phyloP scores from a whole-genome alignment of 2,888 invertebrate genomes.

The Synergus gifuensis region DNA sequence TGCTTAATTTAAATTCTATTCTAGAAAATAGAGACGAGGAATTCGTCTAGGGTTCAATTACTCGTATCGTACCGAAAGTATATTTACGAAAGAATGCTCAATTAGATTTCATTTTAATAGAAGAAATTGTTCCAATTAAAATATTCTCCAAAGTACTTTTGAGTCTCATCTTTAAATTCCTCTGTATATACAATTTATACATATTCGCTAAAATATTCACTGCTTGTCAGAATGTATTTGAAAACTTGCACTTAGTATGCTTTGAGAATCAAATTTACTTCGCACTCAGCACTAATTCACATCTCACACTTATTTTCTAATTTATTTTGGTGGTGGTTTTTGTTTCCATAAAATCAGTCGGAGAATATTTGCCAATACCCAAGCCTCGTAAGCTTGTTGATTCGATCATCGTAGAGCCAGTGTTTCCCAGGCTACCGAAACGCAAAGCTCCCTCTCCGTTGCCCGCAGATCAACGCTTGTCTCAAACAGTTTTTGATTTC shows the following conservation, averaged over 20 bases:
- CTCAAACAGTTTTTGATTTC: slow-evolving; percentile 2
- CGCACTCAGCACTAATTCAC: slow-evolving; percentile 12
- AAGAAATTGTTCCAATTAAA: slow-evolving; percentile 42
- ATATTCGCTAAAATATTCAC: not conserved
- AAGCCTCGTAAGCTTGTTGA: slow-evolving; percentile 64
- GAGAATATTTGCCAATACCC: slow-evolving; percentile 66
- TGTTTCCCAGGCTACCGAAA: slow-evolving; percentile 47
- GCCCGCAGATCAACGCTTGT: slow-evolving; percentile 15
- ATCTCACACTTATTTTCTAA: slow-evolving; percentile 44
- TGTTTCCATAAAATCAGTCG: slow-evolving; percentile 56
- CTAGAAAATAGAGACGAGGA: slow-evolving; percentile 78
- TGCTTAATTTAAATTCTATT: slow-evolving; percentile 78
- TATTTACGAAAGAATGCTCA: not conserved
- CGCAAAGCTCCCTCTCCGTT: slow-evolving; percentile 43
- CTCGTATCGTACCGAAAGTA: slow-evolving; percentile 36
- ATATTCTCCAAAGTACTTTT: slow-evolving; percentile 18
- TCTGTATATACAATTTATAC: not conserved
- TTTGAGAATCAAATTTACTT: slow-evolving; percentile 22
- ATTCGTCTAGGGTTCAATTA: slow-evolving; percentile 73
- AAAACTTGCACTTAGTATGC: slow-evolving; percentile 3
- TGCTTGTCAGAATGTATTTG: not conserved
- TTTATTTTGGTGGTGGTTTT: slow-evolving; percentile 60
- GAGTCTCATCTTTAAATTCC: slow-evolving; percentile 38
- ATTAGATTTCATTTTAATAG: slow-evolving; percentile 43
- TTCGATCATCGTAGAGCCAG: slow-evolving; percentile 42